Percentiles rank a stretch among this genome's conserved stretches.
phyloP scores from a whole-genome alignment of 92 coral and sea anemone genomes.

The Epizoanthus fatuus region DNA sequence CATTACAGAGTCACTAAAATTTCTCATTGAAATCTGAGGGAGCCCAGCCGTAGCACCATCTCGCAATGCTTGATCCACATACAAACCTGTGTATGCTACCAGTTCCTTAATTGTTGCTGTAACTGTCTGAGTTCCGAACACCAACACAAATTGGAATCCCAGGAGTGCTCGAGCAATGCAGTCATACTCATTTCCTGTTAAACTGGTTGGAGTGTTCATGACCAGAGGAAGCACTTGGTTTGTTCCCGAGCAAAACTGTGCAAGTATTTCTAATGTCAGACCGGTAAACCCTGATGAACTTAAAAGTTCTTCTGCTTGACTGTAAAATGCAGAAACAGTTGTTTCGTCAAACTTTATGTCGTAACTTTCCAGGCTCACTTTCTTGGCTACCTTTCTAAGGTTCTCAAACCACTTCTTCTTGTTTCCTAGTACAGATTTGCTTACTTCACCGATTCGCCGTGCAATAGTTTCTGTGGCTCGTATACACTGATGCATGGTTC shows the following conservation, averaged over 20 bases:
- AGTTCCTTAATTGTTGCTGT: conserved; percentile 61
- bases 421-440: conserved; percentile 31
- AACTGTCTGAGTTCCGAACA: conserved; percentile 48
- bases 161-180: conserved; percentile 28
- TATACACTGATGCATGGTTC: conserved; percentile 59
- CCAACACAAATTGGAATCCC: conserved; percentile 57
- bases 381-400: conserved; percentile 47
- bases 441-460: conserved; percentile 53
- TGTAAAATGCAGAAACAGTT: conserved; percentile 16
- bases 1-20: conserved; percentile 67
- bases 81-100: conserved; percentile 39
- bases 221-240: not conserved
- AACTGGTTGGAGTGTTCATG: conserved; percentile 38
- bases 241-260: conserved; percentile 25
- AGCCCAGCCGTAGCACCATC: conserved; percentile 48
- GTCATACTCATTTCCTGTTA: conserved; percentile 36
- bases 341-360: conserved; percentile 45
- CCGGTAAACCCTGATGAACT: not conserved
- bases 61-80: conserved; percentile 44
- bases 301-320: conserved; percentile 27
- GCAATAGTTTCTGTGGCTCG: conserved; percentile 67
- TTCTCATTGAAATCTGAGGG: conserved; percentile 31
- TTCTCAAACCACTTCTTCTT: conserved; percentile 50
- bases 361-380: conserved; percentile 20
- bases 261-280: conserved; percentile 28